phyloP scores from a whole-genome alignment of 1,140 invertebrate species.

The Drosophila auraria region DNA sequence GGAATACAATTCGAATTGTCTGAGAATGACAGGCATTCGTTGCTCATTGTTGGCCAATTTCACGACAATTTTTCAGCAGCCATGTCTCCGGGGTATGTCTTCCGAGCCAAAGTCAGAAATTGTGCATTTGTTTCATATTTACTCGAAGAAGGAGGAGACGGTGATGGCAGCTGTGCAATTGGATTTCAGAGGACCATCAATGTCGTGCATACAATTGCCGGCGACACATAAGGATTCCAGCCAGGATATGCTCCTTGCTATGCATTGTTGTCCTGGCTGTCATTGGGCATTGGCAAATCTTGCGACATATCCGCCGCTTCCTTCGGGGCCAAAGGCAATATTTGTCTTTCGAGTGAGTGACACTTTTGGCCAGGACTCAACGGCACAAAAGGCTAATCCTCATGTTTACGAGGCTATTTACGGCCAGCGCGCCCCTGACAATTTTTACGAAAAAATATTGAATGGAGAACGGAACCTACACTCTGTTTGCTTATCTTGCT shows the following conservation, averaged over 20 bases:
- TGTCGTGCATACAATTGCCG: slow-evolving; percentile 81
- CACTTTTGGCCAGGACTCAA: slow-evolving; percentile 69
- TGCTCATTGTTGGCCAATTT: slow-evolving; percentile 78
- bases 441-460: slow-evolving; percentile 70
- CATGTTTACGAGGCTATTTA: slow-evolving; percentile 82
- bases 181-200: slow-evolving; percentile 72
- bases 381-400: slow-evolving; percentile 74
- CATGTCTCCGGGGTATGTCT: slow-evolving; percentile 42
- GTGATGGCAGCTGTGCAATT: slow-evolving; percentile 68
- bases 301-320: slow-evolving; percentile 80
- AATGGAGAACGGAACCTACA: slow-evolving; percentile 30
- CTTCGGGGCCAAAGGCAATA: slow-evolving; percentile 66
- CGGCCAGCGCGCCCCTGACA: slow-evolving; percentile 65
- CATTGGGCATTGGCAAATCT: slow-evolving; percentile 59
- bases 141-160: slow-evolving; percentile 28
- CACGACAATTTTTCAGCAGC: slow-evolving; percentile 77
- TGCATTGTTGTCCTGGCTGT: slow-evolving; percentile 33
- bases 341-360: slow-evolving; percentile 80
- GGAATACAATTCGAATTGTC: slow-evolving; percentile 50
- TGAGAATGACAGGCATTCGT: slow-evolving; percentile 65
- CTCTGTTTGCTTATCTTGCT: slow-evolving; percentile 73
- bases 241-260: slow-evolving; percentile 58
- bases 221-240: slow-evolving; percentile 75
- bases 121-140: slow-evolving; percentile 78
- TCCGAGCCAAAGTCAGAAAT: slow-evolving; percentile 53